phyloP scores from a whole-genome alignment of 2,113 vertebrate species.

The Lanius collurio region DNA sequence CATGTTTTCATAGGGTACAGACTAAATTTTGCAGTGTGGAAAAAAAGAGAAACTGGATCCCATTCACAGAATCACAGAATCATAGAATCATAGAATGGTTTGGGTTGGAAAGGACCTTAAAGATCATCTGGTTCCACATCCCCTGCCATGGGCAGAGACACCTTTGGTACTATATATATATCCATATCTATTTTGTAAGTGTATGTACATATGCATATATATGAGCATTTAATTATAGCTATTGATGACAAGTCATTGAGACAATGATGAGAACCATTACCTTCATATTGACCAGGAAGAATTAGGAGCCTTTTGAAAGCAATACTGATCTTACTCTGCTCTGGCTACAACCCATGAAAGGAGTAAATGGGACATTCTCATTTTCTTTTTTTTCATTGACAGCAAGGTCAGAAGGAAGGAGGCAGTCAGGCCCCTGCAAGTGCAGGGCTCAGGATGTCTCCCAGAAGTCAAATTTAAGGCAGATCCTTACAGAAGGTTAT shows the following conservation, averaged over 20 bases:
- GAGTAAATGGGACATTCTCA: neutral
- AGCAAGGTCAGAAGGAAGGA: neutral
- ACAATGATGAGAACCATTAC: neutral
- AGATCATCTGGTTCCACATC: neutral
- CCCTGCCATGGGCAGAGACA: neutral
- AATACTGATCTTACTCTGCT: neutral
- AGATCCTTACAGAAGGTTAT: neutral
- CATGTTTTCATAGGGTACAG: neutral
- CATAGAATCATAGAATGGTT: neutral
- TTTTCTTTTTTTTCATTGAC: neutral
- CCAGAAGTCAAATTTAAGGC: neutral
- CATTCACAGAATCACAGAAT: neutral
- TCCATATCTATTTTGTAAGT: neutral
- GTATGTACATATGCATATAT: neutral
- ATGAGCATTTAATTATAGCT: neutral
- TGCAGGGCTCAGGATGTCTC: neutral
- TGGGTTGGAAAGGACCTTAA: neutral
- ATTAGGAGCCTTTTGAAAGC: neutral
- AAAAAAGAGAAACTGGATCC: neutral
- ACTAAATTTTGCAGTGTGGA: neutral
- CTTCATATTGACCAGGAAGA: neutral
- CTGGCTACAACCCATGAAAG: neutral
- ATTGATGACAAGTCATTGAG: neutral
- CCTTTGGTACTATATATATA: neutral
- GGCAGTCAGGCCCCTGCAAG: neutral